Evolutionary conservation across 2,113 vertebrate genomes (phyloP).

Genomic region (Gasterosteus nipponicus): DNA sequence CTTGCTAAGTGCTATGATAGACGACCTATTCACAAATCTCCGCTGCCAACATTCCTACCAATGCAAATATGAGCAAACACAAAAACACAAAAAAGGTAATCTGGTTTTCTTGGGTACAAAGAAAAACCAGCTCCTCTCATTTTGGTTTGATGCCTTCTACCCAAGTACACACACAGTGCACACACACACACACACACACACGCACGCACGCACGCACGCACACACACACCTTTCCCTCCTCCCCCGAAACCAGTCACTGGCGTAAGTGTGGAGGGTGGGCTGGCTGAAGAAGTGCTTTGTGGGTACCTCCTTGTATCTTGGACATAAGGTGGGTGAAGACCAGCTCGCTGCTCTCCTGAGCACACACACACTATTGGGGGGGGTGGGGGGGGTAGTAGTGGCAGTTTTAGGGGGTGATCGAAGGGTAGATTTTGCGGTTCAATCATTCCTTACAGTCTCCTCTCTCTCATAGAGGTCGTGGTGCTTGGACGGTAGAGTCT

Average conservation of each 20-base stretch:
- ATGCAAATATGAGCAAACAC: conserved; percentile 52
- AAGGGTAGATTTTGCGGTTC: conserved; percentile 58
- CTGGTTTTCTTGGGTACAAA: conserved; percentile 65
- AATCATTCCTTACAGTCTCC: conserved; percentile 53
- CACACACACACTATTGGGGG: conserved; percentile 53
- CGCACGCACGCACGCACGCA: background rate
- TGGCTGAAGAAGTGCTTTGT: conserved; percentile 74
- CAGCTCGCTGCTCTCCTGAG: conserved; percentile 70
- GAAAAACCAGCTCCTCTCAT: conserved; percentile 67
- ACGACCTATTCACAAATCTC: conserved; percentile 69
- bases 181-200: background rate
- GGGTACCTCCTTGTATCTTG: conserved; percentile 64
- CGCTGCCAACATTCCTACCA: conserved; percentile 65
- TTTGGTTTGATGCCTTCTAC: conserved; percentile 80
- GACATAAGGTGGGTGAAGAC: conserved; percentile 61
- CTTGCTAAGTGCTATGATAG: conserved; percentile 82
- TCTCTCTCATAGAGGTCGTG: conserved; percentile 41
- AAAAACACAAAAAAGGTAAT: conserved; percentile 38
- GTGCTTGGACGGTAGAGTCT: conserved; percentile 81
- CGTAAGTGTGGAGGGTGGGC: conserved; percentile 60
- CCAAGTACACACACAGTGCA: conserved; percentile 10
- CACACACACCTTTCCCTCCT: conserved; percentile 33
- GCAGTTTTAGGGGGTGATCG: conserved; percentile 53
- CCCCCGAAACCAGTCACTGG: conserved; percentile 65
- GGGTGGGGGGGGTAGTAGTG: conserved; percentile 50